Conservation (phyloP, 2,113 vertebrate species). For the Hemiscyllium ocellatum region DNA sequence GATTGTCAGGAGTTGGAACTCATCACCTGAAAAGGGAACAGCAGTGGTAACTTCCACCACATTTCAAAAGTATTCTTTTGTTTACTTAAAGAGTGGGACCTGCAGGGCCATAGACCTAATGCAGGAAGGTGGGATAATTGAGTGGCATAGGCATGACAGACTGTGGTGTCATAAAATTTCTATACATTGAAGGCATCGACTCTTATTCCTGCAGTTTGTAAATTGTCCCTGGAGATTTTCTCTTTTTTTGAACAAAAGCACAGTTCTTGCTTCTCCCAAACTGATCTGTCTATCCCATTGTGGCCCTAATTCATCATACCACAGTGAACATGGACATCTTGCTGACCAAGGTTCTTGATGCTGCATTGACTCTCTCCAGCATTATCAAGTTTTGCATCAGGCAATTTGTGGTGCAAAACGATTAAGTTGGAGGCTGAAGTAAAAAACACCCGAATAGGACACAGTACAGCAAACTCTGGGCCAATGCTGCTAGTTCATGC, state of each 20-base stretch:
- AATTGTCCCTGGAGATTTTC: neutral
- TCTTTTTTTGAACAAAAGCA: too few species aligned
- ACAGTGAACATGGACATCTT: neutral
- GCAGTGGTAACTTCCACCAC: too few species aligned
- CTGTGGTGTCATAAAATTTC: neutral
- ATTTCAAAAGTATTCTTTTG: too few species aligned
- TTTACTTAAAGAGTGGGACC: too few species aligned
- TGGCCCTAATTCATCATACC: neutral
- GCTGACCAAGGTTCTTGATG: neutral
- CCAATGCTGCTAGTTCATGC: neutral
- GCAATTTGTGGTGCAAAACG: neutral
- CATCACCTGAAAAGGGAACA: too few species aligned
- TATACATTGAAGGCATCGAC: neutral
- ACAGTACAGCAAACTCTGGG: neutral
- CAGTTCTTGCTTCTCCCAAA: neutral
- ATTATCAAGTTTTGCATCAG: neutral
- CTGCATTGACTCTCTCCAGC: neutral
- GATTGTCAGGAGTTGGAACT: too few species aligned
- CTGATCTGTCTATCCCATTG: neutral
- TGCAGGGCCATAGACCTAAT: too few species aligned
- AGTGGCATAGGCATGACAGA: neutral
- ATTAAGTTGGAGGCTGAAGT: neutral
- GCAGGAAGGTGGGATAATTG: too few species aligned
- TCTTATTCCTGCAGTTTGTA: neutral
- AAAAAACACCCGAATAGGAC: neutral